Evolutionary conservation across 2,113 vertebrate species (phyloP).

Genomic region (Xiphophorus maculatus): DNA sequence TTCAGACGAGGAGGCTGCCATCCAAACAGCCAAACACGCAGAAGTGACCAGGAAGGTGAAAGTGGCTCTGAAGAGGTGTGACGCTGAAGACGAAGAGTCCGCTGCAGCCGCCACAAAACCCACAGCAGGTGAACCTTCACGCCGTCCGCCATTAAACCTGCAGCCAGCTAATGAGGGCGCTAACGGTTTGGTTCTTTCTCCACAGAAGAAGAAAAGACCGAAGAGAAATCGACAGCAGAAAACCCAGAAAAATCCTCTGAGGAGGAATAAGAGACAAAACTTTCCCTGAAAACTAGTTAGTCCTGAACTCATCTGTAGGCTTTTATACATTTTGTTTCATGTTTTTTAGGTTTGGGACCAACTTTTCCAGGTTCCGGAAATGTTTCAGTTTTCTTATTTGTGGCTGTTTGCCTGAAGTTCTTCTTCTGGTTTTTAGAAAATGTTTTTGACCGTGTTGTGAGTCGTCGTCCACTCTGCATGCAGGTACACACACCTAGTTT

Average conservation of each 20-base stretch:
- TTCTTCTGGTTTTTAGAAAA: background rate
- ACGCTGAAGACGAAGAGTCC: slow-evolving; percentile 6
- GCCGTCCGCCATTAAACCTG: rapidly evolving
- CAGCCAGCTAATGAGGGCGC: background rate
- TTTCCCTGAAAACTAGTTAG: background rate
- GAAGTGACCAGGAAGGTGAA: slow-evolving; percentile 61
- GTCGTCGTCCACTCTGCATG: slow-evolving; percentile 28
- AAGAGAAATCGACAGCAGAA: background rate
- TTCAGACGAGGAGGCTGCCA: slow-evolving; percentile 42
- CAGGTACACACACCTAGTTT: slow-evolving; percentile 2
- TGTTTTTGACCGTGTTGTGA: background rate
- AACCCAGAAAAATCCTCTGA: slow-evolving; percentile 26
- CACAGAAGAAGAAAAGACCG: background rate
- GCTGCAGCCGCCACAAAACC: slow-evolving; percentile 1
- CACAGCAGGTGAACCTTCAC: slow-evolving; percentile 22
- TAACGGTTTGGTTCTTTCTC: slow-evolving; percentile 14
- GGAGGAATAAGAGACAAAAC: slow-evolving; percentile 19
- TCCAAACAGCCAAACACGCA: slow-evolving; percentile 23
- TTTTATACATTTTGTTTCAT: slow-evolving; percentile 45
- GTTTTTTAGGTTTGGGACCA: slow-evolving; percentile 40
- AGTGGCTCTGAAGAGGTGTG: slow-evolving; percentile 61
- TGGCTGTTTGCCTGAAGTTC: slow-evolving; percentile 7
- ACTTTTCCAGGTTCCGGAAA: slow-evolving; percentile 15
- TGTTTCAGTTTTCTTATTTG: slow-evolving; percentile 17
- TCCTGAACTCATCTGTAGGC: background rate